phyloP scores from a whole-genome alignment of 2,888 invertebrate species.

The Mythimna albipuncta region DNA sequence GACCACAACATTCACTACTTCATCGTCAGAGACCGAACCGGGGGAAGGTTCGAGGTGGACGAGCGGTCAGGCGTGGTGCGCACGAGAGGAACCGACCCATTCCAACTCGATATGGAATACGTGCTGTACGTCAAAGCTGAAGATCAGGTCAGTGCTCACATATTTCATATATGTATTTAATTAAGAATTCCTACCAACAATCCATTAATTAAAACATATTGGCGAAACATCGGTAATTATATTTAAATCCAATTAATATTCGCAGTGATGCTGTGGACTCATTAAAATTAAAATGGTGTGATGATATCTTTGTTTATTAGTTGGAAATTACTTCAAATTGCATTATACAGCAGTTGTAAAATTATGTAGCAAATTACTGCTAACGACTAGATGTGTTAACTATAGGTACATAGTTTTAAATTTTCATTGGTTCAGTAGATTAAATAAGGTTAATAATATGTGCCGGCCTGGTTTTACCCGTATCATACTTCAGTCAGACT shows the following conservation, averaged over 20 bases:
- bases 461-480: background rate
- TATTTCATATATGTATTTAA: slow-evolving; percentile 4
- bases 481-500: slow-evolving; percentile 9
- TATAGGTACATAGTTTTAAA: background rate
- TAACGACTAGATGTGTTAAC: background rate
- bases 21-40: slow-evolving; percentile 97
- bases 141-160: slow-evolving; percentile 92
- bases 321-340: slow-evolving; percentile 8
- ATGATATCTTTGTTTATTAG: slow-evolving; percentile 17
- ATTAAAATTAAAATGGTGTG: slow-evolving; percentile 28
- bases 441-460: background rate
- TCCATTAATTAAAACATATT: slow-evolving; percentile 35
- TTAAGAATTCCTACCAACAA: slow-evolving; percentile 11
- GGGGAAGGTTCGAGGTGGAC: slow-evolving; percentile 95
- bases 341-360: background rate
- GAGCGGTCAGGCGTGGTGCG: slow-evolving; percentile 98
- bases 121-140: slow-evolving; percentile 98
- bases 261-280: slow-evolving; percentile 1
- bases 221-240: slow-evolving; percentile 11
- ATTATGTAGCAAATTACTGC: background rate
- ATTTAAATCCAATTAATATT: slow-evolving; percentile 30
- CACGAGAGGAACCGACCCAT: slow-evolving; percentile 97
- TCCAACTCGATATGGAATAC: slow-evolving; percentile 98
- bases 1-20: slow-evolving; percentile 99
- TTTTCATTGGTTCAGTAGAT: background rate